A percentile compares a stretch with the other conserved stretches of the same genome.
phyloP scores from a whole-genome alignment of 2,113 vertebrate genomes.

The Xiphophorus maculatus region DNA sequence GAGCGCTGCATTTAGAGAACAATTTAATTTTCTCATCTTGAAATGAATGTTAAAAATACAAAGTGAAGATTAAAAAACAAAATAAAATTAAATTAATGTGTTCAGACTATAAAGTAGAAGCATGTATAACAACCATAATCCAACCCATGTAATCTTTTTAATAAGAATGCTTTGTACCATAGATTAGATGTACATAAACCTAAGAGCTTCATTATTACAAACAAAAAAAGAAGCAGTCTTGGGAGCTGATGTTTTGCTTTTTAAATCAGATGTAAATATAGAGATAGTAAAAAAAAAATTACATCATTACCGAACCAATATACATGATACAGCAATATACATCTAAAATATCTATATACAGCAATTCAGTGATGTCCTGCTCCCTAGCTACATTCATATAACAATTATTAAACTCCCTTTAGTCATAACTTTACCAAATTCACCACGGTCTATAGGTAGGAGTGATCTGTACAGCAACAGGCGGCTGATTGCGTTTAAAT shows the following conservation, averaged over 20 bases:
- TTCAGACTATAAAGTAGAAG: too few relatives aligned
- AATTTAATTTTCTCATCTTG: not conserved
- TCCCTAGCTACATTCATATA: slow-evolving; percentile 73
- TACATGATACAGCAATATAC: slow-evolving; percentile 81
- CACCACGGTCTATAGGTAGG: not conserved
- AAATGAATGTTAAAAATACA: not conserved
- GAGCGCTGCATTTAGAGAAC: too few relatives aligned
- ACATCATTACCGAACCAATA: slow-evolving; percentile 69
- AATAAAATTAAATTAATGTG: too few relatives aligned
- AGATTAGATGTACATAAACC: not conserved
- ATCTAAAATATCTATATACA: slow-evolving; percentile 87
- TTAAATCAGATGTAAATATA: slow-evolving; percentile 76
- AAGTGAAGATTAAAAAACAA: too few relatives aligned
- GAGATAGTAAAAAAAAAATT: slow-evolving; percentile 64
- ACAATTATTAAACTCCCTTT: slow-evolving; percentile 56
- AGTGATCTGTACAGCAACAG: slow-evolving; percentile 16
- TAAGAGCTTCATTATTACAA: not conserved
- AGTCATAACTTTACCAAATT: slow-evolving; percentile 15
- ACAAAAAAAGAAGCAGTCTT: slow-evolving; percentile 2
- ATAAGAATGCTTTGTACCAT: not conserved
- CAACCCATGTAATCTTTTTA: not conserved
- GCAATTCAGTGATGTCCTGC: slow-evolving; percentile 46
- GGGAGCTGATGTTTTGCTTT: slow-evolving; percentile 52
- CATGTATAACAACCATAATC: too few relatives aligned
- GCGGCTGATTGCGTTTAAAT: slow-evolving; percentile 24